Base-by-base conservation (phyloP, 1,140 invertebrate species). In the Palaemon carinicauda region DNA sequence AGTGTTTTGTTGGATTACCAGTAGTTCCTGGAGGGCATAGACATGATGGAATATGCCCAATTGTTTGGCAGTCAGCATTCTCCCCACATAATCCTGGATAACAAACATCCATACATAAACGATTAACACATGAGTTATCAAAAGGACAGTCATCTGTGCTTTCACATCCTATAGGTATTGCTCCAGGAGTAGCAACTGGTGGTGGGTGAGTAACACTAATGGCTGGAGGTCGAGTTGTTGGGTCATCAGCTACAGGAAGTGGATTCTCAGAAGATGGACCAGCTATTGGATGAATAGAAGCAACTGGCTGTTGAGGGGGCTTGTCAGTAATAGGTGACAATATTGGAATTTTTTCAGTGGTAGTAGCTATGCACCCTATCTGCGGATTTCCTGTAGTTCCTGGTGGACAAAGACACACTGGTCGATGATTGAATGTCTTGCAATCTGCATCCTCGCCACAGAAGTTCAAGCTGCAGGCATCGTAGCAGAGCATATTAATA, bases 21-120 rank as follows among this genome's bases (percentile, higher is more conserved):
- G 90, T 90, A 21, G 89, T 90, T 24, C 91, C 91, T 51, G 89
- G 89, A 31, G 91, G 91, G 80, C 91, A 92, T 4, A 89, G 53
- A 84, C 91, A 92, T 21, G 88, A 84, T 12, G 91, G 90, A 51
- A 88, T 80, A 75, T 92, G 91, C 29, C 89, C 89, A 50, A 87
- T 85, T 1, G 96, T 94, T 69, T 93, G 92, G 91, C 95, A 96
- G 88, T 94, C 92, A 5, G 95, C 94, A 91, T 95, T 94, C 60
- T 92, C 73, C 54, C 96, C 96, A 91, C 96, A 97, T n/a, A 88
- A 95, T 2, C 95, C 95, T 51, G 91, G 89, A 29, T 91, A 90
- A 90, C 96, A 97, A 0, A 96, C 95, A 91, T 96, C 94, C 3
- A 95, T 91, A 90, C 96, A 97, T 33, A 94, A 93, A 84, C 94